Evolutionary conservation across 2,113 vertebrate species (phyloP).

Genomic region (Reinhardtius hippoglossoides): DNA sequence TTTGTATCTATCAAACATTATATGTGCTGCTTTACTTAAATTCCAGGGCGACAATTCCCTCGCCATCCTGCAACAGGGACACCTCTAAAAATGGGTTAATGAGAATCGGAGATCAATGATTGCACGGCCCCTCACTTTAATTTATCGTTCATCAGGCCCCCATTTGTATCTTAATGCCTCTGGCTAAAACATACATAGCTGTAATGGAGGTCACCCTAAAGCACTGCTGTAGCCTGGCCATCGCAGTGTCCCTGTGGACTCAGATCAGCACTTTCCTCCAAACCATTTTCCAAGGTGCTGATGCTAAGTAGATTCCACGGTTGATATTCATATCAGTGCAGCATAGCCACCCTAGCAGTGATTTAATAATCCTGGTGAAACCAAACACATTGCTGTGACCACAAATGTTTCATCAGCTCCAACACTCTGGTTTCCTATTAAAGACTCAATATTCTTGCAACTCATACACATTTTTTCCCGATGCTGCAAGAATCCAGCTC

Average conservation of each 20-base stretch:
- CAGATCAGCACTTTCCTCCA: slow-evolving; percentile 50
- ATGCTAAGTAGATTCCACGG: slow-evolving; percentile 28
- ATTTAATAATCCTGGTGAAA: slow-evolving; percentile 39
- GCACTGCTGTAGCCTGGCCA: slow-evolving; percentile 12
- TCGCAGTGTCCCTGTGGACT: slow-evolving; percentile 25
- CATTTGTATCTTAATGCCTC: slow-evolving; percentile 22
- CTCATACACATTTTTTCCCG: slow-evolving; percentile 5
- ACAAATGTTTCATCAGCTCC: slow-evolving; percentile 44
- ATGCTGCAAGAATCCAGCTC: slow-evolving; percentile 4
- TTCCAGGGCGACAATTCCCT: slow-evolving; percentile 71
- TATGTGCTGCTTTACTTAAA: slow-evolving; percentile 15
- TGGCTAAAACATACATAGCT: slow-evolving; percentile 29
- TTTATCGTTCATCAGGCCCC: slow-evolving; percentile 56
- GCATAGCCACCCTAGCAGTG: slow-evolving; percentile 8
- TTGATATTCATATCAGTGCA: slow-evolving; percentile 43
- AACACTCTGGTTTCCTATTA: slow-evolving; percentile 27
- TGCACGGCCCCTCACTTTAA: slow-evolving; percentile 55
- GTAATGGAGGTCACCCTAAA: slow-evolving; percentile 29
- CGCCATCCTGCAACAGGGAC: slow-evolving; percentile 35
- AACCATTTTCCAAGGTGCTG: slow-evolving; percentile 35
- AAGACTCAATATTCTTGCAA: slow-evolving; percentile 17
- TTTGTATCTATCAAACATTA: too few species aligned
- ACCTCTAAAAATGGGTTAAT: slow-evolving; percentile 76
- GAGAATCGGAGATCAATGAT: slow-evolving; percentile 74
- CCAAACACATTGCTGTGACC: slow-evolving; percentile 8